Evolutionary conservation across 2,888 invertebrate genomes (phyloP).

Genomic region (Tethea ocularis): DNA sequence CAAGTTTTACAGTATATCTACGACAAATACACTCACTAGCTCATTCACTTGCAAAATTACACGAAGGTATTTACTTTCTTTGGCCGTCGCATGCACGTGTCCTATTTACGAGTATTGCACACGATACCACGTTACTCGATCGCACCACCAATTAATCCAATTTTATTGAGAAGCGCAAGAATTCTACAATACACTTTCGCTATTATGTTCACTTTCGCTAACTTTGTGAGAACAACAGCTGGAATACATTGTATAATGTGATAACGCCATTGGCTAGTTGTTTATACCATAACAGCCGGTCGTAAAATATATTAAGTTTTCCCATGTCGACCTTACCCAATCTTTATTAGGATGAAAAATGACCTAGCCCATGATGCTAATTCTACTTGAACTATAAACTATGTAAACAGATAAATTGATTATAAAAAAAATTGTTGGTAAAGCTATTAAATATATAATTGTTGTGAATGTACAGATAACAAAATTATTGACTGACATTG

Average conservation of each 20-base stretch:
- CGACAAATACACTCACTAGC: neutral
- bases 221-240: neutral
- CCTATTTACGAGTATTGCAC: slow-evolving; percentile 1
- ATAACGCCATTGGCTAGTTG: neutral
- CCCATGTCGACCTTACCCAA: neutral
- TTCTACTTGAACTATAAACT: neutral
- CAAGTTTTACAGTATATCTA: neutral
- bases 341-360: neutral
- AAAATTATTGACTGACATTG: no score
- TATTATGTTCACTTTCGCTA: neutral
- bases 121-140: neutral
- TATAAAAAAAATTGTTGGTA: no score
- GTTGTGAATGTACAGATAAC: neutral
- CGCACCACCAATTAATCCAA: slow-evolving; percentile 2
- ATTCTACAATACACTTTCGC: slow-evolving; percentile 8
- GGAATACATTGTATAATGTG: neutral
- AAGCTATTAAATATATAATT: neutral
- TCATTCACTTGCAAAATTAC: neutral
- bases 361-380: neutral
- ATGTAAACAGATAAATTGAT: neutral
- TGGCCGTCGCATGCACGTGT: neutral
- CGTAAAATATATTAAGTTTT: neutral
- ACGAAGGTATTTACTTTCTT: slow-evolving; percentile 3
- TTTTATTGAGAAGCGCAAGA: neutral
- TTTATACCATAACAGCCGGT: neutral